Evolutionary conservation across 2,888 invertebrate species (phyloP).

Genomic region (Chalcis sispes): DNA sequence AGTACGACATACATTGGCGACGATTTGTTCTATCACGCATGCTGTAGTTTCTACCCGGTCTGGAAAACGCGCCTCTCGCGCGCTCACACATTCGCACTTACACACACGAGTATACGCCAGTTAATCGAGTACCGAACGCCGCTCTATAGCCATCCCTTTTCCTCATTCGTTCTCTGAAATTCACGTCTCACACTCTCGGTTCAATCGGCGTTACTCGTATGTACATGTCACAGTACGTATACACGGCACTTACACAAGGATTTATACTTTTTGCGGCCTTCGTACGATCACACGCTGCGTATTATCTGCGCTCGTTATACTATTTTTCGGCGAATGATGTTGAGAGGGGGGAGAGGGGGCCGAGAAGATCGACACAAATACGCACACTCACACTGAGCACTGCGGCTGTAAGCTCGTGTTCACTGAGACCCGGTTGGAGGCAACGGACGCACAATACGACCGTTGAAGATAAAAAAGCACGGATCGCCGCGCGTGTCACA

Average conservation of each 20-base stretch:
- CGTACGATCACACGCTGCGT: not conserved
- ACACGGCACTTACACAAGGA: too few relatives aligned
- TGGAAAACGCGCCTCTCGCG: constrained; percentile 12
- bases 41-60: not conserved
- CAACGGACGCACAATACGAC: not conserved
- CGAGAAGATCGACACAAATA: too few relatives aligned
- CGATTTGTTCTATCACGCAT: not conserved
- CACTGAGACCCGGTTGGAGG: too few relatives aligned
- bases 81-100: not conserved
- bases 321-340: not conserved
- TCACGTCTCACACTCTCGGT: not conserved
- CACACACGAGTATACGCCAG: constrained; percentile 11
- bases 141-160: not conserved
- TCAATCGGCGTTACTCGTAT: constrained; percentile 8
- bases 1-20: too few relatives aligned
- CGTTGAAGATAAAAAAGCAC: not conserved
- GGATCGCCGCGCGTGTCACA: not conserved
- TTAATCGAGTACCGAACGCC: not conserved
- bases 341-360: not conserved
- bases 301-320: not conserved
- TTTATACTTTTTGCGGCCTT: too few relatives aligned
- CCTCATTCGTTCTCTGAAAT: not conserved
- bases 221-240: constrained; percentile 44
- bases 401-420: too few relatives aligned
- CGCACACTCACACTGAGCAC: too few relatives aligned